A percentile compares a stretch with the other conserved stretches of the same genome.
These are phyloP conservation scores for Halcyon malimbica DNA, from an alignment of 2,113 vertebrate species.

Conservation along the genomic window DNA sequence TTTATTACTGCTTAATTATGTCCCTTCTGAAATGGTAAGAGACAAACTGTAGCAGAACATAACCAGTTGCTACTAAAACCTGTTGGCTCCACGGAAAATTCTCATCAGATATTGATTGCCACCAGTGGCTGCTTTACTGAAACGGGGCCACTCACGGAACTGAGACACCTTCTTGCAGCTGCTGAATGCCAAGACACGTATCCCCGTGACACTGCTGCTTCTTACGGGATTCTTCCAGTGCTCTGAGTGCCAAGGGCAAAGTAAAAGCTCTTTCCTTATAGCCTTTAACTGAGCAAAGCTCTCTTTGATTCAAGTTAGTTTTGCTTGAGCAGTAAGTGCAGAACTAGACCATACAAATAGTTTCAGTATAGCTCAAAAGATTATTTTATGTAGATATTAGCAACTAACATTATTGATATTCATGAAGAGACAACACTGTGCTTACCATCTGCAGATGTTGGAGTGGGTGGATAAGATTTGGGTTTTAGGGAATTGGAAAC, in stretches of 20 bases:
- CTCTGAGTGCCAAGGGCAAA: neutral
- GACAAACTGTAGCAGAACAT: neutral
- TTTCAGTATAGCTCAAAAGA: neutral
- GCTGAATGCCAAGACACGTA: neutral
- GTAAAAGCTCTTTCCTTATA: neutral
- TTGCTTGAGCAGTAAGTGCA: neutral
- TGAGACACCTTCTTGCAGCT: neutral
- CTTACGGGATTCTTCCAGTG: neutral
- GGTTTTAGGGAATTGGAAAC: slow-evolving; percentile 21
- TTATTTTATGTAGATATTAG: neutral
- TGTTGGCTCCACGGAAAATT: neutral
- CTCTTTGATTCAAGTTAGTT: neutral
- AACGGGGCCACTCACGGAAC: neutral
- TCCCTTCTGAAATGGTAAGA: neutral
- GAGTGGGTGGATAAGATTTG: slow-evolving; percentile 17
- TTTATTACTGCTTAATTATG: neutral
- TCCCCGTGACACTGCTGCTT: neutral
- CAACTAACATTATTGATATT: neutral
- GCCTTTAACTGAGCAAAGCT: neutral
- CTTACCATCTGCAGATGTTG: slow-evolving; percentile 38
- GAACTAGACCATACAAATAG: neutral
- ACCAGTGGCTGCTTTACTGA: neutral
- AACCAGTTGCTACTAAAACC: neutral
- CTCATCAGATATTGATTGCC: neutral
- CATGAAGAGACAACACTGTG: neutral